Conservation (phyloP, 2,888 invertebrate genomes). For the Amblyjoppa fuscipennis region DNA sequence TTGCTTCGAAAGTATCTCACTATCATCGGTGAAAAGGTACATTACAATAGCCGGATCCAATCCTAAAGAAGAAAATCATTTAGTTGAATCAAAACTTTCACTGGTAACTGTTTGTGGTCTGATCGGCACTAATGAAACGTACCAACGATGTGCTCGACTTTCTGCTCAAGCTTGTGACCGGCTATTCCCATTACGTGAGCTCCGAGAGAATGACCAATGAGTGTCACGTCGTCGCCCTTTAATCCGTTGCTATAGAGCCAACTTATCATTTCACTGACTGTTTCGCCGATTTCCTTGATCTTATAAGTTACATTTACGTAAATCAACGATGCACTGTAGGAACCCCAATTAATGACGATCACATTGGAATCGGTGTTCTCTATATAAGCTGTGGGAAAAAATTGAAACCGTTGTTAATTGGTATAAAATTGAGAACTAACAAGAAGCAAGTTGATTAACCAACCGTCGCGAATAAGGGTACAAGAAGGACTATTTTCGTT, state of each 20-base stretch:
- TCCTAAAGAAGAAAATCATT: not conserved
- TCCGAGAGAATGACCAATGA: slow-evolving; percentile 80
- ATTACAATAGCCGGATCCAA: not conserved
- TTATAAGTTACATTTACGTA: not conserved
- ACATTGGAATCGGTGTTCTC: not conserved
- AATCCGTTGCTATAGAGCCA: not conserved
- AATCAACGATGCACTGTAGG: not conserved
- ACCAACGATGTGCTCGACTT: slow-evolving; percentile 75
- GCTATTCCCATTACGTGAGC: slow-evolving; percentile 79
- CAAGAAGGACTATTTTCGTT: not conserved
- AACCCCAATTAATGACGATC: not conserved
- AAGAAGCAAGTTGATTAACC: not conserved
- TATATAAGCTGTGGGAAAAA: not conserved
- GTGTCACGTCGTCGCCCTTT: not conserved
- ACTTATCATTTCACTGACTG: not conserved
- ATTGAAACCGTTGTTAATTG: not conserved
- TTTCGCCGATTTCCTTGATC: not conserved
- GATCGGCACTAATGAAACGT: slow-evolving; percentile 13
- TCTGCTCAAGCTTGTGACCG: slow-evolving; percentile 64
- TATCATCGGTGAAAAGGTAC: not conserved
- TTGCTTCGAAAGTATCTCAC: not conserved
- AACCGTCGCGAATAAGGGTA: not conserved
- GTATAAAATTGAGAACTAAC: not conserved
- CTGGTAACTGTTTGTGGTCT: not conserved
- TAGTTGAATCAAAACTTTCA: not conserved